Evolutionary conservation across 1,140 invertebrate genomes (phyloP).

Genomic region (Hyles vespertilio): DNA sequence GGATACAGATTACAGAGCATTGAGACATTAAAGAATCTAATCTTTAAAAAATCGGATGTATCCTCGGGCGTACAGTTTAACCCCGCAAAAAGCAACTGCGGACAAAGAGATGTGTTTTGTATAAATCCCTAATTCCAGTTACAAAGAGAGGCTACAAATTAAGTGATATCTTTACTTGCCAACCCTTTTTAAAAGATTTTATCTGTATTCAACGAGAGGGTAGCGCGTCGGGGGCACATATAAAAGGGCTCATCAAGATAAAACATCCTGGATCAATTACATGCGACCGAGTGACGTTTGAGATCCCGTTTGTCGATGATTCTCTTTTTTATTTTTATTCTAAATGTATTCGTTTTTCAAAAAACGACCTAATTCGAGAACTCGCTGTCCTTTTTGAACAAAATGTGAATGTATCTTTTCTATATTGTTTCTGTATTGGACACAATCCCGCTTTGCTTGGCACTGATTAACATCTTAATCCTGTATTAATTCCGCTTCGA

Average conservation of each 20-base stretch:
- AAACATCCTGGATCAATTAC: constrained; percentile 73
- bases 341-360: constrained; percentile 6
- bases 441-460: background rate
- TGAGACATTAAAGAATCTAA: constrained; percentile 46
- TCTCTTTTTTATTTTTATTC: constrained; percentile 30
- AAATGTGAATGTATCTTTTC: background rate
- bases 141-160: constrained; percentile 74
- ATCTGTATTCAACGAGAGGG: constrained; percentile 65
- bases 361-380: background rate
- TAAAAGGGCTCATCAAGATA: constrained; percentile 73
- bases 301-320: constrained; percentile 59
- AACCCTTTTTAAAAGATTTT: constrained; percentile 72
- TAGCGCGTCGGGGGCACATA: constrained; percentile 66
- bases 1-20: constrained; percentile 50
- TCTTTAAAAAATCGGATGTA: constrained; percentile 43
- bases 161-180: constrained; percentile 73
- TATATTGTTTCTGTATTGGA: constrained; percentile 1
- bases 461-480: constrained; percentile 20
- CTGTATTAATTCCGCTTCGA: constrained; percentile 30
- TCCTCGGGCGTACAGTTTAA: constrained; percentile 22
- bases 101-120: constrained; percentile 52
- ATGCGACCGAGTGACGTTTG: constrained; percentile 63
- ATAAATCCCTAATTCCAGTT: constrained; percentile 56
- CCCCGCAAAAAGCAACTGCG: constrained; percentile 34
- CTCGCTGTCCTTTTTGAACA: background rate